Base-by-base conservation (phyloP, 92 coral and sea anemone species). In the Phymanthus crucifer region DNA sequence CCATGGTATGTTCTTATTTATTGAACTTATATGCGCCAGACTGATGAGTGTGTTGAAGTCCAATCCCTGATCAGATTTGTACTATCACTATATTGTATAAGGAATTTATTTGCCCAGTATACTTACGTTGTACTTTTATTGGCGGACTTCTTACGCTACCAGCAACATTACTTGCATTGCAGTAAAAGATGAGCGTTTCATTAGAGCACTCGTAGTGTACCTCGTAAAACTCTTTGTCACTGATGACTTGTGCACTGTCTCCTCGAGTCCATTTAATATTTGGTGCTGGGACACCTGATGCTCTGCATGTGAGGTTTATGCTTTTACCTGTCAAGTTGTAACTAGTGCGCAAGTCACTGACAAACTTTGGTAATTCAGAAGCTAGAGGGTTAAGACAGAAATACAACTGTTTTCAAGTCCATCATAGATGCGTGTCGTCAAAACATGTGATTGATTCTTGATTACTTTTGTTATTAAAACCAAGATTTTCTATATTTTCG, bases 251-350 rank as follows among this genome's bases (percentile, higher is more conserved):
- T 61, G 16, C 34, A 61, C 68, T 61, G 10, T 61, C 34, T 26
- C 32, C 77, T 73, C 88, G 80, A 32, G 72, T 56, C 94, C 93
- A 91, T 35, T 82, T 72, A 52, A 91, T 78, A 19, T 84, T 72
- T 1, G 98, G 93, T 8, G 66, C 17, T 18, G 98, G 98, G 69
- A 86, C 81, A n/a, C 98, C 98, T 6, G 91, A 80, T 1, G 84
- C 93, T 71, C 89, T 89, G 50, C 98, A 93, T 35, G 92, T 88
- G 72, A 88, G 88, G 36, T 88, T 86, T 58, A 82, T 66, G 27
- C 65, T 69, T 68, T 61, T 27, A 34, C 4, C 33, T 61, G 68
- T 61, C 35, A 54, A 2, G 64, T 54, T 54, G 64, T 54, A 54
- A 19, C 64, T 54, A 2, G 64, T 54, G 64, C 64, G 64, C 27